phyloP scores from a whole-genome alignment of 2,113 vertebrate species.

The Caracal caracal region DNA sequence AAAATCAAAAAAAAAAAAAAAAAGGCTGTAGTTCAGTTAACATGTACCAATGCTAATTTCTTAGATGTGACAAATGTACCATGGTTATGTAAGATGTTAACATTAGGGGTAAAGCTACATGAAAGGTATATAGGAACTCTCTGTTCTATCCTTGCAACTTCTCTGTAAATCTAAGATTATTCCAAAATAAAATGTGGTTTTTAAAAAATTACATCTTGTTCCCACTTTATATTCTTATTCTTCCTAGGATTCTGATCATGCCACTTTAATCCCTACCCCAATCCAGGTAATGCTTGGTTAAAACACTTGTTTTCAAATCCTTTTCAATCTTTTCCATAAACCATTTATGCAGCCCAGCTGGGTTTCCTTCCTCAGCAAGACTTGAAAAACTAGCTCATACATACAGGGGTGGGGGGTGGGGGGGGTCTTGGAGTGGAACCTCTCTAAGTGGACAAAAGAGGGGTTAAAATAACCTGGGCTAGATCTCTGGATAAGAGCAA shows the following conservation, averaged over 20 bases:
- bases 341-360: not conserved
- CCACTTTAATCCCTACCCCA: not conserved
- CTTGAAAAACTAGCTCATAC: constrained; percentile 38
- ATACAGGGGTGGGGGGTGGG: not conserved
- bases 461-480: not conserved
- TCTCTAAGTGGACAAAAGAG: constrained; percentile 10
- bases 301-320: not conserved
- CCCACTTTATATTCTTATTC: not conserved
- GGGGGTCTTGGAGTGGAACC: not conserved
- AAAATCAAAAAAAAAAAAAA: constrained; percentile 22
- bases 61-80: constrained; percentile 32
- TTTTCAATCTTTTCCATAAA: constrained; percentile 13
- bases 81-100: not conserved
- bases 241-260: not conserved
- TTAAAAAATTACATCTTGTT: not conserved
- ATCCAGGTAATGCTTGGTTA: not conserved
- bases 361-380: constrained; percentile 40
- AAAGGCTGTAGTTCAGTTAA: not conserved
- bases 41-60: constrained; percentile 5
- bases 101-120: not conserved
- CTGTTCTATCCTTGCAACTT: constrained; percentile 12
- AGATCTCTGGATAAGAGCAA: constrained; percentile 27
- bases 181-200: not conserved
- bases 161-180: constrained; percentile 26
- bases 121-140: not conserved